Percentiles rank a stretch among this genome's conserved stretches.
Evolutionary conservation across 2,113 vertebrate species (phyloP).

Genomic region (Labeo catla): DNA sequence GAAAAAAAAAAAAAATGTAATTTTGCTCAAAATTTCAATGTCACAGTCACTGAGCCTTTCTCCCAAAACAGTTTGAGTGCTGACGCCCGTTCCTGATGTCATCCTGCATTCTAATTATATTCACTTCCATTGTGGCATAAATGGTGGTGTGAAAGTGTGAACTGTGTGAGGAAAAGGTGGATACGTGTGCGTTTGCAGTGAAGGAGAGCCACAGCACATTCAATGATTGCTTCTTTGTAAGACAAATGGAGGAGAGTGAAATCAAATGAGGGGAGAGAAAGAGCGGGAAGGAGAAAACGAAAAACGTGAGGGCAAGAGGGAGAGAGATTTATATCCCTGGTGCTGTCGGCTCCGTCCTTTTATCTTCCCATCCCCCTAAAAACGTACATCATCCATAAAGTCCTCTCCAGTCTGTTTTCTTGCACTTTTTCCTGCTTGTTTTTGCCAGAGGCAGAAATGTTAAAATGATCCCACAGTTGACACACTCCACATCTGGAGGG

Average conservation of each 20-base stretch:
- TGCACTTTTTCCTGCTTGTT: neutral
- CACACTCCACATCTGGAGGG: conserved; percentile 55
- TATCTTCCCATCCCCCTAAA: conserved; percentile 32
- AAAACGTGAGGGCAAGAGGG: neutral
- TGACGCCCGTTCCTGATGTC: neutral
- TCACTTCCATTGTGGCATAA: neutral
- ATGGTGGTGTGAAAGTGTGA: neutral
- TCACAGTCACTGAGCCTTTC: neutral
- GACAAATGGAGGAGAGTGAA: neutral
- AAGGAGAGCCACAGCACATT: conserved; percentile 2
- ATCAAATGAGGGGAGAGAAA: conserved; percentile 17
- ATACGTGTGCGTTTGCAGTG: neutral
- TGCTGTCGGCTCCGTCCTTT: neutral
- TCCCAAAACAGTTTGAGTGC: neutral
- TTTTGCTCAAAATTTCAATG: neutral
- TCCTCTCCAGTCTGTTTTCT: neutral
- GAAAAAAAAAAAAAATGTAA: no score
- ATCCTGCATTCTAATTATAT: neutral
- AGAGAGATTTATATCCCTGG: neutral
- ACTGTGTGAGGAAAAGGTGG: neutral
- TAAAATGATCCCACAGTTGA: conserved; percentile 42
- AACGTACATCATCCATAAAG: neutral
- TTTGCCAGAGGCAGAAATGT: conserved; percentile 21
- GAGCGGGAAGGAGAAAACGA: neutral
- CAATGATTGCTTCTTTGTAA: neutral